These are phyloP conservation scores for Ceratoteleas bidentatus DNA, from an alignment of 1,140 invertebrate species.

Conservation along the genomic window DNA sequence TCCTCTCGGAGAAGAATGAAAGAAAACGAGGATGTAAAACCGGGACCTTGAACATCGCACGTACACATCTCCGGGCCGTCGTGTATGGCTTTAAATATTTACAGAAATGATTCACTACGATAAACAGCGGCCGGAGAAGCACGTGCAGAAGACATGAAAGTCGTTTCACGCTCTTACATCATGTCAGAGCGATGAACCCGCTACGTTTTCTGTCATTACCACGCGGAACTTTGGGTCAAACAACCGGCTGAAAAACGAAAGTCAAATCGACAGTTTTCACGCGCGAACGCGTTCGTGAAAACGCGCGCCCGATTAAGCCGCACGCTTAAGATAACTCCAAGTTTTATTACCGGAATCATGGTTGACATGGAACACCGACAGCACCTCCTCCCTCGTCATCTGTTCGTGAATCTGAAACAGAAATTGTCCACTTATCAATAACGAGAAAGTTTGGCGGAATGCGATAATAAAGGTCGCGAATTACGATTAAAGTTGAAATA, in stretches of 20 bases:
- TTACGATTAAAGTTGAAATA: no score
- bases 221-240: constrained; percentile 31
- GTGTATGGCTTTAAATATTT: constrained; percentile 67
- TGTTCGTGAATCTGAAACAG: constrained; percentile 90
- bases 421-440: constrained; percentile 48
- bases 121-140: constrained; percentile 64
- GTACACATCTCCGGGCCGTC: constrained; percentile 41
- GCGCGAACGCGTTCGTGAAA: not conserved
- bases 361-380: constrained; percentile 90
- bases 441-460: not conserved
- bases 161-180: constrained; percentile 36
- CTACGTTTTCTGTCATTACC: constrained; percentile 42
- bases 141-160: constrained; percentile 60
- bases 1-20: constrained; percentile 40
- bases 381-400: constrained; percentile 90
- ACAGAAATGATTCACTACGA: constrained; percentile 67
- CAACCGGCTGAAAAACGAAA: constrained; percentile 25
- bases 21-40: constrained; percentile 53
- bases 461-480: no score
- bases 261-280: constrained; percentile 1
- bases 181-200: constrained; percentile 66
- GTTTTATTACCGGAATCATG: constrained; percentile 85
- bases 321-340: constrained; percentile 40
- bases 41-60: constrained; percentile 52
- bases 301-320: constrained; percentile 10